These are phyloP conservation scores for Thymelicus sylvestris DNA, from an alignment of 2,888 invertebrate species.

Conservation along the genomic window DNA sequence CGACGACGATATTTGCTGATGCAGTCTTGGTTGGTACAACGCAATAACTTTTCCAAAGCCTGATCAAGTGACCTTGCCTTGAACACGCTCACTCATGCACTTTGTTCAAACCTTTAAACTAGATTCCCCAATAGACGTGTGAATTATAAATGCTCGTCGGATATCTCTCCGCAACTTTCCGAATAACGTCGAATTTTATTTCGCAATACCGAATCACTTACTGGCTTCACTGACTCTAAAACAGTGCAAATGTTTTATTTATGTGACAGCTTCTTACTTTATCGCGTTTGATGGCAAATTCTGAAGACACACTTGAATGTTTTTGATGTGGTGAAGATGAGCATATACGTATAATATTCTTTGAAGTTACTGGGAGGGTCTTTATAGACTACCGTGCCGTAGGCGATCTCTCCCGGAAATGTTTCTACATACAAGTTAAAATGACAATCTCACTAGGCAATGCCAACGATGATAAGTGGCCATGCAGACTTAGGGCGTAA, in stretches of 20 bases:
- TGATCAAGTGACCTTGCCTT: too few species aligned
- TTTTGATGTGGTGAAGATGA: background rate
- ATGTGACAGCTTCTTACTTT: slow-evolving; percentile 11
- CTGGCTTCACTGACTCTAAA: slow-evolving; percentile 22
- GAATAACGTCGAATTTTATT: slow-evolving; percentile 62
- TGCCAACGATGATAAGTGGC: too few species aligned
- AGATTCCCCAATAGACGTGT: slow-evolving; percentile 67
- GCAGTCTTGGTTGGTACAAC: too few species aligned
- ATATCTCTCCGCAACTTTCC: slow-evolving; percentile 60
- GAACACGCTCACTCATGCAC: slow-evolving; percentile 36
- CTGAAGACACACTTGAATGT: background rate
- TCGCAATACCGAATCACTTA: slow-evolving; percentile 47
- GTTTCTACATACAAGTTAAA: too few species aligned
- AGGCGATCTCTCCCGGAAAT: too few species aligned
- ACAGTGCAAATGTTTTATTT: slow-evolving; percentile 24
- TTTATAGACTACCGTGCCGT: too few species aligned
- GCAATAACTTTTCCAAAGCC: too few species aligned
- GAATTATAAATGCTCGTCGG: slow-evolving; percentile 71
- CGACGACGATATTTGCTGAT: too few species aligned
- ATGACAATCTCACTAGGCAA: too few species aligned
- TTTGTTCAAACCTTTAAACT: slow-evolving; percentile 41
- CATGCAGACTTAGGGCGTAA: too few species aligned
- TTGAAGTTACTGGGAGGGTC: too few species aligned
- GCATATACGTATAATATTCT: too few species aligned
- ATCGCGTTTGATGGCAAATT: background rate